Evolutionary conservation across 2,888 invertebrate species (phyloP), one percentile per base, ranked within the genome.

Genomic region (Rhingia campestris): DNA sequence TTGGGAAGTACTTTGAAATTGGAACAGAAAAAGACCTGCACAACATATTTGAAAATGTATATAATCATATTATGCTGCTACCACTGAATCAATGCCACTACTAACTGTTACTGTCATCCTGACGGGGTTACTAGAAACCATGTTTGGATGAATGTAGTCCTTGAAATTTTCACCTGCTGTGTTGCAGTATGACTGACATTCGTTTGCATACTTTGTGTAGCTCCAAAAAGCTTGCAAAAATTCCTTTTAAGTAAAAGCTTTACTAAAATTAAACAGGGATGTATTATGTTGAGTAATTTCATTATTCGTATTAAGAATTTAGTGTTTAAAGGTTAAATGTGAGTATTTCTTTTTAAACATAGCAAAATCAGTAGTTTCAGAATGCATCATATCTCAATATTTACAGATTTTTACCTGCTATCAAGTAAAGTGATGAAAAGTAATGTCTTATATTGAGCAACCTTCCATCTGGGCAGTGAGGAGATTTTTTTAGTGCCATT

Each of bases 131-230:
- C 41, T 56, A 63, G 51, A 43, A 73, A 82, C 67, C 56, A 77
- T 82, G 66, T 82, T 73, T 67, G 56, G 70, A 79, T 67, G 56
- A 66, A 79, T 61, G 66, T 66, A 35, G 47, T 81, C 59, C 61
- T 76, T 45, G 51, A 58, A 69, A 67, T 58, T 45, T 43, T 73
- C 49, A 77, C 56, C 51, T 82, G 63, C 61, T 82, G 56, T 69
- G 73, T 69, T 79, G 82, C 79, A 82, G 79, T 69, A 67, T 67
- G 10, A 30, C 61, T 67, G 56, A 51, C 73, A 82, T 67, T 58
- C 61, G 63, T 54, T 82, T 39, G 63, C 63, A 56, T 73, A 61
- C 53, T 53, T 43, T 12, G 7, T 6, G 4, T n/a, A 4, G 12
- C 63, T 63, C 51, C 63, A 39, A 53, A 79, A 79, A 82, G 82